Evolutionary conservation across 1,140 invertebrate genomes (phyloP), one percentile per base, ranked within the genome.

Genomic region (Drosophila parabipectinata): DNA sequence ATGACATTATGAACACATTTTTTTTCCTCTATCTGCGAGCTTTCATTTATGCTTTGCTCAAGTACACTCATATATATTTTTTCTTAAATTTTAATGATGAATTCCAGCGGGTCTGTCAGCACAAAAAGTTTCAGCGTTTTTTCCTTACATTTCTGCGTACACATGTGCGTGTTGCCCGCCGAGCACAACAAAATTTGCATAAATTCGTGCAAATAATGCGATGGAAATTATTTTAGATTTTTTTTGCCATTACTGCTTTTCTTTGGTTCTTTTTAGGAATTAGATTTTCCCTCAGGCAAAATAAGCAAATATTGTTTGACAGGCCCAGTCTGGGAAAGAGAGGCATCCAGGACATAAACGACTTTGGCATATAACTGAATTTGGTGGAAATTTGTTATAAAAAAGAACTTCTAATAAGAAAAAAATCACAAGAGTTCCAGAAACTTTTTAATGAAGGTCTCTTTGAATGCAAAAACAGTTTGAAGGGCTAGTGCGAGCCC

Each of bases 1-100:
- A 62, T 73, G 58, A 81, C 48, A 77, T 76, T 81, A 63, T 80
- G 53, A 68, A 58, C 77, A 76, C 57, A 80, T 80, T 81, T 80
- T 37, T 37, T 37, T 37, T 37, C 10, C 44, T 41, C 8, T 44
- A 21, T 48, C 15, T 53, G 26, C 24, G 26, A 61, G 44, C 56
- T 58, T 50, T 44, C 18, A 18, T 48, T 28, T 68, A 34, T 41
- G 51, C 41, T 18, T 12, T 44, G 41, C 41, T 44, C 41, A 44
- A 14, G 21, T 28, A 39, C n/a, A n/a, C 34, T 24, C 21, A 28
- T 15, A 37, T 15, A 37, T 51, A 28, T 74, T 77, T 77, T 66
- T 72, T 81, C 61, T 47, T 52, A 71, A 74, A 78, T 82, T 82
- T 82, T 75, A 82, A 82, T 82, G 79, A 82, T 77, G 78, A 74